Percentiles rank a stretch among this genome's conserved stretches.
Conservation (phyloP, 2,113 vertebrate species). For the Poecile atricapillus region DNA sequence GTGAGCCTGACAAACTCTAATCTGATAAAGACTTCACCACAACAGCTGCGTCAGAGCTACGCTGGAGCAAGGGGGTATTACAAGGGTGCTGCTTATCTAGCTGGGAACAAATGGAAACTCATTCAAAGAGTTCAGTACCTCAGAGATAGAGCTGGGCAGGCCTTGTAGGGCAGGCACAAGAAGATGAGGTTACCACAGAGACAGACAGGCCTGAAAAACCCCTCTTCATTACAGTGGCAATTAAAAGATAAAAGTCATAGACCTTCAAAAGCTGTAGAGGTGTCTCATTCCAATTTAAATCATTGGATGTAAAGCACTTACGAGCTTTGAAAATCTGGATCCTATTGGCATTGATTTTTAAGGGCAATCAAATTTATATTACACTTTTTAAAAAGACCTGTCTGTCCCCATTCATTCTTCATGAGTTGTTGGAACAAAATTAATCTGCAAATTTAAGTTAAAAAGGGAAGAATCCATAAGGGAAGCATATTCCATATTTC, state of each 20-base stretch:
- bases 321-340: neutral
- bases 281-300: neutral
- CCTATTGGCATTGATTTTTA: neutral
- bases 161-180: neutral
- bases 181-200: neutral
- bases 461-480: neutral
- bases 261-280: neutral
- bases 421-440: neutral
- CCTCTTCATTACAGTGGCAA: neutral
- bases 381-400: neutral
- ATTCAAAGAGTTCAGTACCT: slow-evolving; percentile 4
- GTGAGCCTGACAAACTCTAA: slow-evolving; percentile 26
- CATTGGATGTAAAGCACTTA: neutral
- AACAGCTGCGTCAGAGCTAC: neutral
- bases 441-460: neutral
- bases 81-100: slow-evolving; percentile 44
- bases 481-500: neutral
- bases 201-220: neutral
- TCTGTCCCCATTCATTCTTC: neutral
- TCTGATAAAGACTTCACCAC: slow-evolving; percentile 35
- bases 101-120: slow-evolving; percentile 28
- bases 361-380: neutral
- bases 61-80: neutral
- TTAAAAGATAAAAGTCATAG: neutral
- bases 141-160: slow-evolving; percentile 31